These are phyloP conservation scores for Formica aserva DNA, from an alignment of 2,888 invertebrate genomes.

Conservation along the genomic window DNA sequence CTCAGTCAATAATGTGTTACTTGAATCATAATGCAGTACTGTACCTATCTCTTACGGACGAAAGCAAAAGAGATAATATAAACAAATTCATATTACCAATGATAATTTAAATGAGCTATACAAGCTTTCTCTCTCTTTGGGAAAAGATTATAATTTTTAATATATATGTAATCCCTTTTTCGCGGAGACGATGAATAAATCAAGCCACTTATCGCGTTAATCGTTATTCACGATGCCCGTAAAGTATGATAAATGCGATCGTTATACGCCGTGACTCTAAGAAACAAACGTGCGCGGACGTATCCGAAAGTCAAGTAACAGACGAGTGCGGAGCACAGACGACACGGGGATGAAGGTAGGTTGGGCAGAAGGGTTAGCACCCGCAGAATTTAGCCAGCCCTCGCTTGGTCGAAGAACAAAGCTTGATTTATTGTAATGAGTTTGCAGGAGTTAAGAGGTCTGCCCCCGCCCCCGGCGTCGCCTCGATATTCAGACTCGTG, in stretches of 20 bases:
- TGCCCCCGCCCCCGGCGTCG: constrained; percentile 61
- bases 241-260: constrained; percentile 38
- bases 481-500: constrained; percentile 84
- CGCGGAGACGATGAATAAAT: not conserved
- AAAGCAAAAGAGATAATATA: not conserved
- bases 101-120: not conserved
- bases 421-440: constrained; percentile 86
- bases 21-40: not conserved
- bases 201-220: not conserved
- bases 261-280: constrained; percentile 43
- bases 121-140: not conserved
- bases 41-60: not conserved
- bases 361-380: constrained; percentile 77
- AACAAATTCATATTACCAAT: not conserved
- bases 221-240: not conserved
- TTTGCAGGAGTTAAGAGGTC: constrained; percentile 86
- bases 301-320: constrained; percentile 50
- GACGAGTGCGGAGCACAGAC: constrained; percentile 45
- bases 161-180: not conserved
- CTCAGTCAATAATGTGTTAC: not conserved
- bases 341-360: constrained; percentile 45
- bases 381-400: constrained; percentile 83
- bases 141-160: not conserved
- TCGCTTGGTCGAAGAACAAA: constrained; percentile 84
- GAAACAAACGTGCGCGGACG: constrained; percentile 41